These are phyloP conservation scores for Isichthys henryi DNA, from an alignment of 2,113 vertebrate species.

Conservation along the genomic window DNA sequence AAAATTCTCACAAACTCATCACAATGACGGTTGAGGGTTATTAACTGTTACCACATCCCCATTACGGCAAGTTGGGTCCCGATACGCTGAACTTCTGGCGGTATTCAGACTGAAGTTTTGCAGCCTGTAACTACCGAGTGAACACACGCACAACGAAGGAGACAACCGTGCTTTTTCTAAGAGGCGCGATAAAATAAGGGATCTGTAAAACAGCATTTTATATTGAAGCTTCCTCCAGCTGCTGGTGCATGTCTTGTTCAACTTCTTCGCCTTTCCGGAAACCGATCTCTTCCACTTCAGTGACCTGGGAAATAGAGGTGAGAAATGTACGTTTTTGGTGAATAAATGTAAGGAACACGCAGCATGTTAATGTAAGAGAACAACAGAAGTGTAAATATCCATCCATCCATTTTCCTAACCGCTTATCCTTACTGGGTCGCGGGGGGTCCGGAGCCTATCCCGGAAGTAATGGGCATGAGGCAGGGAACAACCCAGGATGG, in stretches of 20 bases:
- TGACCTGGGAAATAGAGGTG: neutral
- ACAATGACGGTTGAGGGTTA: neutral
- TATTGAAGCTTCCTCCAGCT: neutral
- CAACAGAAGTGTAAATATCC: neutral
- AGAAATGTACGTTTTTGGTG: neutral
- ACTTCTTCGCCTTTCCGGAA: neutral
- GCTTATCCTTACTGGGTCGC: no score
- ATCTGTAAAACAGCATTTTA: neutral
- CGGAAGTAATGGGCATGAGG: no score
- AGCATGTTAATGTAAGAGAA: neutral
- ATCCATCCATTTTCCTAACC: no score
- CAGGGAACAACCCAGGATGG: no score
- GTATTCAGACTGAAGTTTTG: neutral
- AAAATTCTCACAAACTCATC: neutral
- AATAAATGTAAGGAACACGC: neutral
- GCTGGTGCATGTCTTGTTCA: neutral
- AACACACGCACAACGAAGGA: neutral
- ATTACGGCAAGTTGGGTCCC: neutral
- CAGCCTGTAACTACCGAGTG: neutral
- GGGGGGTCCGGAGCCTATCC: no score
- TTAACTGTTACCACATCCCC: neutral
- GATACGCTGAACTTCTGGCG: neutral
- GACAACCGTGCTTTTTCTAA: neutral
- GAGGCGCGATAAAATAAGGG: neutral
- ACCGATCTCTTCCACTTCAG: neutral